Evolutionary conservation across 2,113 vertebrate species (phyloP).

Genomic region (Gasterosteus nipponicus): DNA sequence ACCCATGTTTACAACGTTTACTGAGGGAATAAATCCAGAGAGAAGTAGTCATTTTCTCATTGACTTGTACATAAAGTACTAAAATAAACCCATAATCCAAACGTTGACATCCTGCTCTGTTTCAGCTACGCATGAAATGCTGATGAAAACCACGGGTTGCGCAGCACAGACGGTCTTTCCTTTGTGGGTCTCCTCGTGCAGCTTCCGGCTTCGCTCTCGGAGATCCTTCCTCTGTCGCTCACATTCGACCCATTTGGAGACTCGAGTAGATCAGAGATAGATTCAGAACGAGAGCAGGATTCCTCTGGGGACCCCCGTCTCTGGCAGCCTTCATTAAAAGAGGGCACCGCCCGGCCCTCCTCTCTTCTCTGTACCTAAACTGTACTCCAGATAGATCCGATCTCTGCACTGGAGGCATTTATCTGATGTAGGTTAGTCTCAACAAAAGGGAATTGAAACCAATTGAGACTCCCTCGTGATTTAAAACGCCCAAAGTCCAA

Average conservation of each 20-base stretch:
- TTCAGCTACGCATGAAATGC: not conserved
- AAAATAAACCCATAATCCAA: not conserved
- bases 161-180: not conserved
- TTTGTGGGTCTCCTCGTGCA: not conserved
- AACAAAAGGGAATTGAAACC: not conserved
- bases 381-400: too few species aligned
- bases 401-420: not conserved
- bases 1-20: not conserved
- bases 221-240: not conserved
- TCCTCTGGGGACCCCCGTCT: slow-evolving; percentile 17
- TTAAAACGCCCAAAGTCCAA: not conserved
- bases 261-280: slow-evolving; percentile 21
- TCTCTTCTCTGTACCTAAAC: slow-evolving; percentile 5
- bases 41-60: not conserved
- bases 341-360: slow-evolving; percentile 6
- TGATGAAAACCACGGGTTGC: not conserved
- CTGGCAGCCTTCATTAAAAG: slow-evolving; percentile 19
- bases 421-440: not conserved
- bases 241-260: slow-evolving; percentile 26
- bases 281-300: slow-evolving; percentile 16
- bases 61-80: not conserved
- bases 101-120: not conserved
- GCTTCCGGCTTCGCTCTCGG: not conserved
- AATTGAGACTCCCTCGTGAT: not conserved
- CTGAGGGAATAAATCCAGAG: not conserved